Evolutionary conservation across 2,797 vertebrate species (phyloP).

Genomic region (Hoplostethus mediterraneus): DNA sequence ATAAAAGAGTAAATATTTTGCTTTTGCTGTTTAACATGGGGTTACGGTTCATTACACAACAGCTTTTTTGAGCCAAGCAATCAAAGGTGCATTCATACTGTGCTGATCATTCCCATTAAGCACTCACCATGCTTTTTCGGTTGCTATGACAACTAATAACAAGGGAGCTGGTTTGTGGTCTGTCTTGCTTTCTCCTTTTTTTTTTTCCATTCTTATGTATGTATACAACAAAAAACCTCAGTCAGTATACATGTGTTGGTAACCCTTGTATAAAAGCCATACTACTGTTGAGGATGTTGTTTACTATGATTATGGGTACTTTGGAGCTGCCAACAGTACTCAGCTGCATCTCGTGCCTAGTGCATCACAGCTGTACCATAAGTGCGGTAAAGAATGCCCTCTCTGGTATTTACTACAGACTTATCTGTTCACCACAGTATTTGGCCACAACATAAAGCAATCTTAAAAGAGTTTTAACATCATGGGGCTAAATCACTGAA

Average conservation of each 20-base stretch:
- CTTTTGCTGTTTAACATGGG: background rate
- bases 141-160: constrained; percentile 6
- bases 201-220: constrained; percentile 1
- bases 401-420: no score
- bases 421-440: background rate
- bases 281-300: background rate
- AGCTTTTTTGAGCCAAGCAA: background rate
- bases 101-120: background rate
- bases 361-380: background rate
- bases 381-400: background rate
- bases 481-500: background rate
- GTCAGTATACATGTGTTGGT: background rate
- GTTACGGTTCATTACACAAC: background rate
- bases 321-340: background rate
- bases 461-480: no score
- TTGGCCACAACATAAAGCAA: no score
- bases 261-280: background rate
- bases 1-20: background rate
- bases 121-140: background rate
- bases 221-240: background rate
- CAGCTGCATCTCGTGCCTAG: background rate
- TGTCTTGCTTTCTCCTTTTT: constrained; percentile 3
- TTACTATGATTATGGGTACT: background rate
- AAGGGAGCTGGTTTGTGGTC: background rate
- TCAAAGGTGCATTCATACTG: background rate